Conservation (phyloP, 2,113 vertebrate genomes). For the Perca fluviatilis region DNA sequence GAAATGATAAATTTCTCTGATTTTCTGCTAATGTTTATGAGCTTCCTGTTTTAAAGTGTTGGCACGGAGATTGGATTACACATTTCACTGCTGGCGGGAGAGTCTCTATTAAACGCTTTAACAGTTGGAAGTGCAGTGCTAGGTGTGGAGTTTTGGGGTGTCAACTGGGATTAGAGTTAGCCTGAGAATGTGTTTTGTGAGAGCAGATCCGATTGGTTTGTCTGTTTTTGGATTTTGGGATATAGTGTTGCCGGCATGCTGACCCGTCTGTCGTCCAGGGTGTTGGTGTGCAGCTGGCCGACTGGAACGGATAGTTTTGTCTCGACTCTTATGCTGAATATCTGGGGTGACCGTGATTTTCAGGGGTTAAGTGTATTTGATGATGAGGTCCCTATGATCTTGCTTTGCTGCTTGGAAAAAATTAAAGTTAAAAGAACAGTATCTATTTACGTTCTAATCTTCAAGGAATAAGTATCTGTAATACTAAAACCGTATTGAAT, state of each 20-base stretch:
- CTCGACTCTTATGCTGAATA: background rate
- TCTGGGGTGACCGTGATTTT: background rate
- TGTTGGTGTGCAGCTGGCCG: background rate
- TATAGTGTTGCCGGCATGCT: background rate
- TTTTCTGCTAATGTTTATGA: constrained; percentile 29
- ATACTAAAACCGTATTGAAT: no score
- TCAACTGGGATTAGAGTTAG: constrained; percentile 11
- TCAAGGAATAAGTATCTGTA: no score
- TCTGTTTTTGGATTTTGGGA: constrained; percentile 18
- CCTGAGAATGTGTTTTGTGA: constrained; percentile 5
- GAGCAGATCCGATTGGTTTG: constrained; percentile 5
- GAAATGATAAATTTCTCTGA: constrained; percentile 7
- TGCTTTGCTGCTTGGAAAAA: no score
- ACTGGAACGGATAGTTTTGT: background rate
- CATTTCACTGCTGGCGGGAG: constrained; percentile 39
- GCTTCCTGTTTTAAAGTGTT: constrained; percentile 39
- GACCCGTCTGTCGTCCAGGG: background rate
- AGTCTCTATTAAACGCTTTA: constrained; percentile 27
- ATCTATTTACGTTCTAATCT: no score
- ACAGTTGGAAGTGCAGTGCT: constrained; percentile 26
- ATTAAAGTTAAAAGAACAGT: no score
- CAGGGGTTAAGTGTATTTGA: background rate
- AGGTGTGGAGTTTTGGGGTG: constrained; percentile 26
- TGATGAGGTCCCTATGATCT: no score
- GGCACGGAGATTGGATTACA: constrained; percentile 20